Evolutionary conservation across 2,113 vertebrate genomes (phyloP), one percentile per base, ranked within the genome.

Genomic region (Poecile atricapillus): DNA sequence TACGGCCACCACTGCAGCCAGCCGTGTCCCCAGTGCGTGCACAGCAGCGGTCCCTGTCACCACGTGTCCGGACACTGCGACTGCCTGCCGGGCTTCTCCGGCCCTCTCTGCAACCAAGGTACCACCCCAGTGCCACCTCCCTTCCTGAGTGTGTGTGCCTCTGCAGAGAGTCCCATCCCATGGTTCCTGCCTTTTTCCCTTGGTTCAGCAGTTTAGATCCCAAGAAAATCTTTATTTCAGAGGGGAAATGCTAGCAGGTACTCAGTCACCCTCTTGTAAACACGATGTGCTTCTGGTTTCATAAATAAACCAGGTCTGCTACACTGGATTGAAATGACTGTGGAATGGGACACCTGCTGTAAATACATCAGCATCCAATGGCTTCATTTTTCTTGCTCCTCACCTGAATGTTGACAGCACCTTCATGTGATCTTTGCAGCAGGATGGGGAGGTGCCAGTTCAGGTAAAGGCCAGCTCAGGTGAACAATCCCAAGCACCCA

Each of bases 61-160:
- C 99, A 99, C 19, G 68, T 99, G 97, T 99, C 98, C 0, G 99
- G 99, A 60, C 97, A 98, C 95, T 99, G 99, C 22, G 98, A 99
- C 47, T 99, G 99, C 95, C 97, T 99, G 87, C 98, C 99, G 0
- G 99, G 99, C 33, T 99, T 99, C 98, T 98, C 98, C 0, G 98
- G 99, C 15, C 96, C 98, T 1, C 98, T 99, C 95, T 99, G 99
- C 98, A 99, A 99, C 98, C 99, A 99, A 99, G 99, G 99, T 98
- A 98, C 97, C 16, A 3, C 46, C 46, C 23, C 24, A 0, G 21
- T 10, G 50, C 73, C 81, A 4, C 55, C 63, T 64, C n/a, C 41
- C 55, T 28, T 6, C 35, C 8, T 15, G 24, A 11, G 6, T 43
- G 65, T 27, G 55, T 31, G 35, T 5, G 30, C 20, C 56, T 58